These are phyloP conservation scores for Ctenochaetus hawaiiensis DNA, from an alignment of 2,797 vertebrate genomes.

Conservation along the genomic window DNA sequence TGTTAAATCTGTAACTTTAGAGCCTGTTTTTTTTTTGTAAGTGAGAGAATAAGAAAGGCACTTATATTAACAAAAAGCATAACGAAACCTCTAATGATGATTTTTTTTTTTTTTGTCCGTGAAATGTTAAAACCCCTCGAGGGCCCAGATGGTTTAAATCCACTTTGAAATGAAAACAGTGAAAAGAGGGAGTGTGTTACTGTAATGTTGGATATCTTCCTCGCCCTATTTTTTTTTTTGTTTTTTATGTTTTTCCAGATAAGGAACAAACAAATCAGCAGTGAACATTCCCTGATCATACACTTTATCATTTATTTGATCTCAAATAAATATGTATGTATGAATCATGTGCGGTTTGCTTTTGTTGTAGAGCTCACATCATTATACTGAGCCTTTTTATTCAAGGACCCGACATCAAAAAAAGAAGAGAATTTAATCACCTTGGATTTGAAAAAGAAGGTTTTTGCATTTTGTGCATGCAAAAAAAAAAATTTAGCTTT, in stretches of 20 bases:
- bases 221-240: not conserved
- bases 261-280: slow-evolving; percentile 55
- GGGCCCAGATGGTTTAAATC: slow-evolving; percentile 1
- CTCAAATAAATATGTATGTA: slow-evolving; percentile 45
- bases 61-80: slow-evolving; percentile 25
- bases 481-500: no score
- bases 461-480: no score
- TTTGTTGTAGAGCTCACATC: slow-evolving; percentile 56
- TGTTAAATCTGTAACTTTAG: slow-evolving; percentile 54
- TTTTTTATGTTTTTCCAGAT: slow-evolving; percentile 31
- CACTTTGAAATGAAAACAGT: slow-evolving; percentile 13
- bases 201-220: slow-evolving; percentile 32
- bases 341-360: slow-evolving; percentile 39
- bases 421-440: slow-evolving; percentile 11
- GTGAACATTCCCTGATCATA: slow-evolving; percentile 44
- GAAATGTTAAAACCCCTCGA: not conserved
- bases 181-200: not conserved
- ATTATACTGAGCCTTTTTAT: slow-evolving; percentile 26
- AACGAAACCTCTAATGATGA: slow-evolving; percentile 1
- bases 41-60: slow-evolving; percentile 32
- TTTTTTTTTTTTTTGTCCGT: not conserved
- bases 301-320: slow-evolving; percentile 55
- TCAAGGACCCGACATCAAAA: slow-evolving; percentile 16
- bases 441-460: slow-evolving; percentile 19
- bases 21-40: slow-evolving; percentile 29